Base-by-base conservation (phyloP, 2,113 vertebrate genomes). In the Vombatus ursinus region DNA sequence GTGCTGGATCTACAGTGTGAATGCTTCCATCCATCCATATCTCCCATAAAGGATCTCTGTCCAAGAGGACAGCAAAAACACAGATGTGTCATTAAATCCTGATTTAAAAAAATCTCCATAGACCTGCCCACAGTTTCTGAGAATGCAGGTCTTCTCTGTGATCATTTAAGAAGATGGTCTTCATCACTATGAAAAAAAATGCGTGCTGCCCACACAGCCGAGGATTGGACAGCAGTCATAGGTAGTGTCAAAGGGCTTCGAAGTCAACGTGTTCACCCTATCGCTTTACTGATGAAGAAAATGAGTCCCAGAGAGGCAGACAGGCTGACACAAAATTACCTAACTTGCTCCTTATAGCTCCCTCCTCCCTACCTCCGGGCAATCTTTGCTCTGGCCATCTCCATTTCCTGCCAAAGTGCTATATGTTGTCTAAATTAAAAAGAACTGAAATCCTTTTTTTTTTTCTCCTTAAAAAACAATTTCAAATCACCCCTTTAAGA, bases 181-280 rank as follows among this genome's bases (percentile, higher is more conserved):
- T n/a, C 61, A n/a, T 68, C 31, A n/a, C 61, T n/a, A n/a, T 5
- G 37, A 44, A 22, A n/a, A 22, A n/a, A 68, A 44, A 8, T 0
- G 68, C 1, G 1, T 44, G 22, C 10, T 31, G 57, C 57, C 26
- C 8, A 1, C 10, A 1, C 10, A 12, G 28, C 19, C 6, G 0
- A 77, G 68, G 68, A 8, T 2, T 44, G n/a, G 68, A 23, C 6
- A 22, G 37, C 3, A n/a, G 61, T 77, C 61, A 77, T n/a, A 22
- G 37, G n/a, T 6, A 77, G n/a, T 0, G 1, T 16, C 61, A 77
- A n/a, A 77, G 61, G 61, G 19, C 68, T 84, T 44, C 7, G 10
- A 7, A 8, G 68, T 77, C 68, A 44, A 44, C n/a, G 22, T 2
- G n/a, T 23, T 44, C 2, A 84, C 68, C 16, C 19, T n/a, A 8